These are phyloP conservation scores for Calyptomena viridis DNA, from an alignment of 2,113 vertebrate species.

Conservation along the genomic window DNA sequence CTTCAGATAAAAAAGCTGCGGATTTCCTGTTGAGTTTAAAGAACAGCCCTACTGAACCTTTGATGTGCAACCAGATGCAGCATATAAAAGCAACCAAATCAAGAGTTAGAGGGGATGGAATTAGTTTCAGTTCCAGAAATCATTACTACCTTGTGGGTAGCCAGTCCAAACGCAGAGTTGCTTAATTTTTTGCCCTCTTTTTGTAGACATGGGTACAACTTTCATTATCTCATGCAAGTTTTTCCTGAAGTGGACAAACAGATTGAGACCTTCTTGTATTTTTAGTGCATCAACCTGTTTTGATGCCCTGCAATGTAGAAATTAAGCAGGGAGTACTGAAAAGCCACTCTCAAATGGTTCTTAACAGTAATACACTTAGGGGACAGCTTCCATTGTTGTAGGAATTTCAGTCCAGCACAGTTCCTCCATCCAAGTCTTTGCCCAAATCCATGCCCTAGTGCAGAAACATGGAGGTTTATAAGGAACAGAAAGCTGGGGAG, in stretches of 20 bases:
- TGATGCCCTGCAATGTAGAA: background rate
- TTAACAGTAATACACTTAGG: background rate
- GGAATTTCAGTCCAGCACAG: background rate
- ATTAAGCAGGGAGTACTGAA: background rate
- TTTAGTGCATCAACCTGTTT: background rate
- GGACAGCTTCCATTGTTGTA: background rate
- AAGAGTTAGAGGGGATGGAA: background rate
- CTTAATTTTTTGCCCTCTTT: background rate
- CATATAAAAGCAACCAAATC: background rate
- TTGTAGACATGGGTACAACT: background rate
- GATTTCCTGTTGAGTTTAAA: background rate
- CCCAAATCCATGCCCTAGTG: background rate
- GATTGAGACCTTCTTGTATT: background rate
- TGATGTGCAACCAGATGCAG: background rate
- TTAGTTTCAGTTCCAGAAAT: background rate
- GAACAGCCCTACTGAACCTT: background rate
- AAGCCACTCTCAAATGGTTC: background rate
- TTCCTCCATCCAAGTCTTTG: background rate
- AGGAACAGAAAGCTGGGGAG: background rate
- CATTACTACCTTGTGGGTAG: background rate
- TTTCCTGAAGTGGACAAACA: background rate
- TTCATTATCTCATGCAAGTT: background rate
- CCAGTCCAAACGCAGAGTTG: background rate
- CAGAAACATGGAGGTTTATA: background rate
- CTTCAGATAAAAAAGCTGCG: background rate